Base-by-base conservation (phyloP, 2,113 vertebrate genomes). In the Edolisoma coerulescens region DNA sequence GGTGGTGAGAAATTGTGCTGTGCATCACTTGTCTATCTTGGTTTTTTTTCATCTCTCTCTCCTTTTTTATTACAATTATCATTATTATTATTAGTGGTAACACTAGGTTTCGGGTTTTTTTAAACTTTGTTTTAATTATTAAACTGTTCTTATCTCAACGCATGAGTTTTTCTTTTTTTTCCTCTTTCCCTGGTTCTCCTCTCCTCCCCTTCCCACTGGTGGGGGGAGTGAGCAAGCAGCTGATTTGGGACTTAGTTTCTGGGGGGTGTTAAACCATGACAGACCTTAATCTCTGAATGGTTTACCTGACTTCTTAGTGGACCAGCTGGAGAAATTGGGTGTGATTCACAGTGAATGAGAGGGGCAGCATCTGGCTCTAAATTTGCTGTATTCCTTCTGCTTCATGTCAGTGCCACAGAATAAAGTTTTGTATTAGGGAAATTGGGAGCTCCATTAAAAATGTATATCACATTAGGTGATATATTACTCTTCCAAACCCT, bases 351-450 rank as follows among this genome's bases (percentile, higher is more conserved):
- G 17, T 10, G 64, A 92, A 42, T 16, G 35, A 73, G 39, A 60
- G 75, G 53, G 47, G 35, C 49, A 79, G 26, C 11, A 1, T 60
- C 81, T 87, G 88, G 54, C 60, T 90, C 14, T 77, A 21, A 59
- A 70, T 84, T 77, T 91, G 42, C 44, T 74, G 35, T 45, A 44
- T 49, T 88, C 47, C 68, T 91, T 85, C 82, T 91, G 87, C 90
- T 91, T 95, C 16, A 1, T 92, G 63, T 97, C 85, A 93, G 3
- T 76, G 78, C 64, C 81, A 65, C 84, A 21, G 89, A 96, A 80
- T 87, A 56, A 94, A 94, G 37, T 71, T 89, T 86, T 60, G 65
- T 89, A 41, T 68, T 91, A 59, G 87, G 84, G 57, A 94, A 93
- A 95, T 81, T 56, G 50, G 45, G 79, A 64, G 76, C 68, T 84